Percentiles rank a stretch among this genome's conserved stretches.
Conservation (phyloP, 2,797 vertebrate genomes). For the Protonibea diacanthus region DNA sequence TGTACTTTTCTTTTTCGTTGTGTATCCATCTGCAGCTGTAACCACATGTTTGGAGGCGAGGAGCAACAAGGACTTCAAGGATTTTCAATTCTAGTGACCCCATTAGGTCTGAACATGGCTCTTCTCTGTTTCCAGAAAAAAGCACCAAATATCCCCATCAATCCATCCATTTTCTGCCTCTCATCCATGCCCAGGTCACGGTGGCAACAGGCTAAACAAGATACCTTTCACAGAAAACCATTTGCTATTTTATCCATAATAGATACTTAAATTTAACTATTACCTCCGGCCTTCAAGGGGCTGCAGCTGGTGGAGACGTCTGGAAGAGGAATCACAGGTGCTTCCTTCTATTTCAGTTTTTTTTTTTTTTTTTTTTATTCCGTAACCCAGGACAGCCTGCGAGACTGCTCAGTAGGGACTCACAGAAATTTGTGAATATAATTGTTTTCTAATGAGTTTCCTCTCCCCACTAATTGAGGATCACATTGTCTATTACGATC, state of each 20-base stretch:
- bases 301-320: constrained; percentile 66
- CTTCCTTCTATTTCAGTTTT: constrained; percentile 53
- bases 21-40: constrained; percentile 5
- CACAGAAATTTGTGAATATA: constrained; percentile 59
- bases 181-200: constrained; percentile 12
- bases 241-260: constrained; percentile 64
- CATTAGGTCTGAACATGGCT: constrained; percentile 26
- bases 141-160: constrained; percentile 22
- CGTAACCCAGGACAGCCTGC: constrained; percentile 34
- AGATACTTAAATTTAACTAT: constrained; percentile 63
- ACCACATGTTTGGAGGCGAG: constrained; percentile 14
- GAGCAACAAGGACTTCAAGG: not conserved
- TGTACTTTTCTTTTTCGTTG: not conserved
- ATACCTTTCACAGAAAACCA: constrained; percentile 47
- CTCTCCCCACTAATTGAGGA: constrained; percentile 65
- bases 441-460: constrained; percentile 78
- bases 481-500: constrained; percentile 60
- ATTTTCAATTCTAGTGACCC: constrained; percentile 46
- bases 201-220: constrained; percentile 52
- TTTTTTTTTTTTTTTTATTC: constrained; percentile 47
- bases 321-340: constrained; percentile 62
- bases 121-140: constrained; percentile 19
- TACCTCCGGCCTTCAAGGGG: constrained; percentile 51
- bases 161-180: constrained; percentile 17
- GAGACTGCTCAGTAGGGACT: constrained; percentile 61